Base-by-base conservation (phyloP, 2,888 invertebrate species). In the Tetrapedia diversipes region DNA sequence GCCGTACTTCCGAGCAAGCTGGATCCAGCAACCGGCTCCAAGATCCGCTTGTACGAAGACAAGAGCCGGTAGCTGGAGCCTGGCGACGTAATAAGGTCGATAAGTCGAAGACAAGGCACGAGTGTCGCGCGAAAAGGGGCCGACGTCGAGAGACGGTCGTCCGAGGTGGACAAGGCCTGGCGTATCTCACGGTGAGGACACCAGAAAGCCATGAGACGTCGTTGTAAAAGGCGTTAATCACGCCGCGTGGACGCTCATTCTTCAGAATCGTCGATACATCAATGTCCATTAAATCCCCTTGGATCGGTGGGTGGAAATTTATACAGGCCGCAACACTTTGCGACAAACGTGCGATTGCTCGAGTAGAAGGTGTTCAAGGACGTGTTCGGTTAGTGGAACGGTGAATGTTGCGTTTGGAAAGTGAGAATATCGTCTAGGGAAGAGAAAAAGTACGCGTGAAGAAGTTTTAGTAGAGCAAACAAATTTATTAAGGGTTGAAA, bases 221-320 rank as follows among this genome's bases (percentile, higher is more conserved):
- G 80, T 78, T 80, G 76, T 65, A 66, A n/a, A n/a, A n/a, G 85
- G 89, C 88, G 89, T 89, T 89, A 89, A 88, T 89, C 87, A 89
- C 87, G 83, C 84, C 84, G 79, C 76, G 82, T 79, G 86, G 82
- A 85, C 79, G 43, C 29, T 41, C 57, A 72, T 77, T 53, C 54
- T 47, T n/a, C n/a, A n/a, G 73, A 73, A 78, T 86, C 84, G 83
- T 80, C 89, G 87, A 89, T 89, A 88, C 86, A 90, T 90, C 90
- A 90, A 89, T 82, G 89, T 89, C 89, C 86, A 88, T 89, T 89
- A 89, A 86, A 85, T 82, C 83, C 78, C 72, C 79, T 67, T 71
- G 57, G 73, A 84, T 57, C 63, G 71, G 65, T 53, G 71, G 49
- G 60, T 22, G 68, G 66, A 77, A 72, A 81, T 84, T 81, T 82